Conservation (phyloP, 2,113 vertebrate species). For the Martes martes region DNA sequence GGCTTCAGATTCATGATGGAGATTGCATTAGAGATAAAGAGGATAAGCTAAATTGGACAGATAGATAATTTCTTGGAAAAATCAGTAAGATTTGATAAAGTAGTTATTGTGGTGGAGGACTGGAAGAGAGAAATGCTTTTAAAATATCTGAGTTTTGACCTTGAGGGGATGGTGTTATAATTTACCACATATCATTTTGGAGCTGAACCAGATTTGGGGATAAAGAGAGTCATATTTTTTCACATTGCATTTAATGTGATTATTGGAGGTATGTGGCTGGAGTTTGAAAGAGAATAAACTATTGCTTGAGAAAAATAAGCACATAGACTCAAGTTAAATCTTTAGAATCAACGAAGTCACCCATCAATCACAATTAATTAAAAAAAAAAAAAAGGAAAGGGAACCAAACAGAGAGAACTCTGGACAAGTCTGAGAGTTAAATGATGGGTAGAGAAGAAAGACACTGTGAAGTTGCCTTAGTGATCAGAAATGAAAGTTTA, state of each 20-base stretch:
- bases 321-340: not conserved
- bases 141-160: not conserved
- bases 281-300: not conserved
- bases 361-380: not conserved
- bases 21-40: not conserved
- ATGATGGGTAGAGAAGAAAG: not conserved
- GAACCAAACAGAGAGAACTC: not conserved
- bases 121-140: not conserved
- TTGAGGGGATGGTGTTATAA: not conserved
- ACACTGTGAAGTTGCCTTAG: not conserved
- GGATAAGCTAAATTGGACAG: not conserved
- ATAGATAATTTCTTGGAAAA: not conserved
- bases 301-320: not conserved
- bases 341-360: not conserved
- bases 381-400: not conserved
- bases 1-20: not conserved
- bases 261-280: not conserved
- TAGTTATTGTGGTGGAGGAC: not conserved
- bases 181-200: not conserved
- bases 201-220: not conserved
- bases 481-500: not conserved
- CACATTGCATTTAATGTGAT: not conserved
- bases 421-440: not conserved
- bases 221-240: not conserved
- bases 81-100: not conserved